Conservation (phyloP, 2,797 vertebrate species). For the Macroramphosus scolopax region DNA sequence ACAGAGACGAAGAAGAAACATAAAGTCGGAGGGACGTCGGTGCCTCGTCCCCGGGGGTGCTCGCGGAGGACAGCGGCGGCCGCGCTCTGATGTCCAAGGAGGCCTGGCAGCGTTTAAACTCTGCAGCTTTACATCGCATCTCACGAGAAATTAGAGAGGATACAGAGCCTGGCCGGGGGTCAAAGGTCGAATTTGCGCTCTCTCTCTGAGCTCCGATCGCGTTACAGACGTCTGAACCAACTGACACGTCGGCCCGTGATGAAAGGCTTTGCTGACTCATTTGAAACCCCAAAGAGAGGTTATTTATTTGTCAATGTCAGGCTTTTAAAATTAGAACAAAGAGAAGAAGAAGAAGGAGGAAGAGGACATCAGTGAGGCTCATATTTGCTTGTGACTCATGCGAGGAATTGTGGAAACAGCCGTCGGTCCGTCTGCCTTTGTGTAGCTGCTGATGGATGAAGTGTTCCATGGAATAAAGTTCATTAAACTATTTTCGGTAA, state of each 20-base stretch:
- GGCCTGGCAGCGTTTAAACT: conserved; percentile 58
- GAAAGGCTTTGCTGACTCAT: conserved; percentile 69
- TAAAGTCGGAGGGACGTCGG: conserved; percentile 1
- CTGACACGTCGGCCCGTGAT: conserved; percentile 60
- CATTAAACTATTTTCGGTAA: too few species aligned
- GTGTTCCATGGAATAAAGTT: too few species aligned
- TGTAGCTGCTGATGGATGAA: conserved; percentile 19
- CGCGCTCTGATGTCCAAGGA: conserved; percentile 42
- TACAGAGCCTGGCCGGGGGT: conserved; percentile 56
- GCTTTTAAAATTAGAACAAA: conserved; percentile 72
- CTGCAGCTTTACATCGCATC: conserved; percentile 59
- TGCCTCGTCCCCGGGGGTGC: conserved; percentile 10
- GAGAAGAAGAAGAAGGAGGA: conserved; percentile 50
- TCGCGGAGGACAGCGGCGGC: conserved; percentile 32
- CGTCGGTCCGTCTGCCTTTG: conserved; percentile 7
- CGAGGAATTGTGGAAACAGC: conserved; percentile 41
- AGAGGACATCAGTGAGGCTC: conserved; percentile 44
- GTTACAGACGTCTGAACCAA: conserved; percentile 64
- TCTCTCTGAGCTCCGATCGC: conserved; percentile 50
- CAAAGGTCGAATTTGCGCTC: conserved; percentile 50
- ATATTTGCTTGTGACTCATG: conserved; percentile 58
- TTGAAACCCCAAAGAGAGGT: conserved; percentile 58
- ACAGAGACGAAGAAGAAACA: neutral
- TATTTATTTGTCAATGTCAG: conserved; percentile 74
- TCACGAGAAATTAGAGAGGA: conserved; percentile 65